phyloP scores from a whole-genome alignment of 2,888 invertebrate species.

The Eilema caniola region DNA sequence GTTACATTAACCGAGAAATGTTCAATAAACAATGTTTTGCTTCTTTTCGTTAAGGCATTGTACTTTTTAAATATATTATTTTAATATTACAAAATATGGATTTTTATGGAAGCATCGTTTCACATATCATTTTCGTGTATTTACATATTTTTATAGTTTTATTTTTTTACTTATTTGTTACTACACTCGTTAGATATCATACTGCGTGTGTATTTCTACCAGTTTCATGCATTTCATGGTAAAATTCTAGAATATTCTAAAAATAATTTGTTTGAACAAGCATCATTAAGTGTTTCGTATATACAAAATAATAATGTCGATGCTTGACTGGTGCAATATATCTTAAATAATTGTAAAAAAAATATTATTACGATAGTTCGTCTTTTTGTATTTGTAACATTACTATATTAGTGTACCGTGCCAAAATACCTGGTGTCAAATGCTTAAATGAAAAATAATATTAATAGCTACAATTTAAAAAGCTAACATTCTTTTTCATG shows the following conservation, averaged over 20 bases:
- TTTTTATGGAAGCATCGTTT: neutral
- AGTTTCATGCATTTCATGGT: conserved; percentile 1
- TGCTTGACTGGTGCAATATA: neutral
- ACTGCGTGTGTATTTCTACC: neutral
- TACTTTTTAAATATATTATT: neutral
- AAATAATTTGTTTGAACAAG: conserved; percentile 10
- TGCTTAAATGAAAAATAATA: conserved; percentile 31
- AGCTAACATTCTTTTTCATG: conserved; percentile 8
- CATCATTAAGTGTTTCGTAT: conserved; percentile 1
- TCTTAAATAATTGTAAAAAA: neutral
- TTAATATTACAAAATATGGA: neutral
- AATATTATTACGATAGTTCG: neutral
- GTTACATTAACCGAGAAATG: conserved; percentile 53
- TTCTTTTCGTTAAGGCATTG: neutral
- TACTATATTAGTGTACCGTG: conserved; percentile 49
- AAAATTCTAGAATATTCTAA: neutral
- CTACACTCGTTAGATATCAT: neutral
- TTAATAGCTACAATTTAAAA: conserved; percentile 36
- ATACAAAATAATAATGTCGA: conserved; percentile 13
- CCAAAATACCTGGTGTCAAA: conserved; percentile 50
- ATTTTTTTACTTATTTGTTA: conserved; percentile 5
- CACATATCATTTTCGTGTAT: neutral
- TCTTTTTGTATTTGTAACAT: conserved; percentile 20
- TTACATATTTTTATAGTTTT: neutral
- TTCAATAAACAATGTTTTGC: neutral